Conservation (phyloP, 2,888 invertebrate genomes). For the Drepanosiphum platanoidis region DNA sequence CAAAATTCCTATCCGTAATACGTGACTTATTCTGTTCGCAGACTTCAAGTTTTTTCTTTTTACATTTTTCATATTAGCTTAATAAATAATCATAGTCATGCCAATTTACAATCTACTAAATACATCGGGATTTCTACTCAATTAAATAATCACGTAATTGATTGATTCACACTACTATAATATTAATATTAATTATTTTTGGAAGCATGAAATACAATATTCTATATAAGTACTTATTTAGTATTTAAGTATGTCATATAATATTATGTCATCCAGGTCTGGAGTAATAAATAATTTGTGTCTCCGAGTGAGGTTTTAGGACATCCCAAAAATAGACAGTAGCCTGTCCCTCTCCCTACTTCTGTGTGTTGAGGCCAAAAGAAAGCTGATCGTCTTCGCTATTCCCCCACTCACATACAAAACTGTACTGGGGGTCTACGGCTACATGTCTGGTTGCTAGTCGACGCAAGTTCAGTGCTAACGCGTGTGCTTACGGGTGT, state of each 20-base stretch:
- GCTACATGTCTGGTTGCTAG: slow-evolving; percentile 51
- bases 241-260: slow-evolving; percentile 33
- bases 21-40: slow-evolving; percentile 1
- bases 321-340: slow-evolving; percentile 61
- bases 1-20: slow-evolving; percentile 16
- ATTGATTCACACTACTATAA: background rate
- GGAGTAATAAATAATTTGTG: slow-evolving; percentile 59
- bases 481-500: slow-evolving; percentile 61
- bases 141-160: background rate
- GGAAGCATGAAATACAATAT: slow-evolving; percentile 2
- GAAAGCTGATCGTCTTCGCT: slow-evolving; percentile 63
- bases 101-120: background rate
- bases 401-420: slow-evolving; percentile 30
- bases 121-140: background rate
- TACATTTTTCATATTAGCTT: background rate
- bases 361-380: slow-evolving; percentile 63
- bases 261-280: slow-evolving; percentile 61
- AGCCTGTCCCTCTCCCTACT: slow-evolving; percentile 56
- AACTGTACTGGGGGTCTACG: slow-evolving; percentile 11
- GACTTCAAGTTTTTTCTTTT: background rate
- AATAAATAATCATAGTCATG: background rate
- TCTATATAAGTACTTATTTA: background rate
- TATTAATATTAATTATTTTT: background rate
- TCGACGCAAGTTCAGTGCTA: slow-evolving; percentile 61
- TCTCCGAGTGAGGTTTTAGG: slow-evolving; percentile 51